Percentiles rank a stretch among this genome's conserved stretches.
Conservation (phyloP, 2,888 invertebrate species). For the Synergus japonicus region DNA sequence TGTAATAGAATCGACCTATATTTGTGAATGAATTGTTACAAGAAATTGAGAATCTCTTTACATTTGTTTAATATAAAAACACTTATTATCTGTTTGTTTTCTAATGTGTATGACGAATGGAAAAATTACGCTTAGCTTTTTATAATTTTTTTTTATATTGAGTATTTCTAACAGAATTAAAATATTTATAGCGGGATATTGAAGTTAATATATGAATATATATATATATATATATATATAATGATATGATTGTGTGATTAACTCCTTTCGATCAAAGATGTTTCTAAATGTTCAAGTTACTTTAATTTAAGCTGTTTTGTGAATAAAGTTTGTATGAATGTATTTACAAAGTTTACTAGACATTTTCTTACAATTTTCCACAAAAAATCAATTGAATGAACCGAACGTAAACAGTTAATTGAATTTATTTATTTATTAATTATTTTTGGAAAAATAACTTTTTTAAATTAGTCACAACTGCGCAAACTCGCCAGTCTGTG, state of each 20-base stretch:
- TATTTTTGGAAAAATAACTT: no score
- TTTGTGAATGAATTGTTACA: not conserved
- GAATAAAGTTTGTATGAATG: not conserved
- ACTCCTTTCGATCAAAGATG: not conserved
- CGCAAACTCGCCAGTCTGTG: not conserved
- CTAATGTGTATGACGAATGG: not conserved
- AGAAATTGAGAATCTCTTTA: not conserved
- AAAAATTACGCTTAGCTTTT: not conserved
- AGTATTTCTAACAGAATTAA: not conserved
- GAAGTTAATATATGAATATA: not conserved
- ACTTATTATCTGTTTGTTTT: not conserved
- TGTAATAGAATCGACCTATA: not conserved
- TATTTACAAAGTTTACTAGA: not conserved
- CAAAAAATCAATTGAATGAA: not conserved
- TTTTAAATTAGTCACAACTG: not conserved
- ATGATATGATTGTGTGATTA: not conserved
- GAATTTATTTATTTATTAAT: no score
- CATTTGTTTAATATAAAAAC: not conserved
- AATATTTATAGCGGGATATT: not conserved
- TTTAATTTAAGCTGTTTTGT: not conserved
- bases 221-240: not conserved
- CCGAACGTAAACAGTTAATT: no score
- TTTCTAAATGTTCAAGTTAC: not conserved
- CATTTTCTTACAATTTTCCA: not conserved
- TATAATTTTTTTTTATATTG: not conserved